These are phyloP conservation scores for Aphelenchoides avenae DNA, from an alignment of 1,140 invertebrate species.

Conservation along the genomic window DNA sequence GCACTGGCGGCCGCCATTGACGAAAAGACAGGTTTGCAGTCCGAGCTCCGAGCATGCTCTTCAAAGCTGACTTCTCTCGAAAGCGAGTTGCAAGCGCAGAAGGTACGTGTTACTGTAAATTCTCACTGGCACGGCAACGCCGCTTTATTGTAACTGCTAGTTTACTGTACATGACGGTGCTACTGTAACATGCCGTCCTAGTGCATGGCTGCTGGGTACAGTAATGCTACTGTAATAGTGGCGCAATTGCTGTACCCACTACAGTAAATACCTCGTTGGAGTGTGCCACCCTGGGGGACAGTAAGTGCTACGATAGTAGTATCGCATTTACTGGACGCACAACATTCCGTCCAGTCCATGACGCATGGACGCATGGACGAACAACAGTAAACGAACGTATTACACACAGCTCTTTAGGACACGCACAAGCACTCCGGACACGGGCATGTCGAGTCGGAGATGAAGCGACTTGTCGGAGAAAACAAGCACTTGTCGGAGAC, in stretches of 20 bases:
- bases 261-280: too few species aligned
- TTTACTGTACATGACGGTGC: background rate
- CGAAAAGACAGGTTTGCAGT: slow-evolving; percentile 42
- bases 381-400: background rate
- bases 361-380: background rate
- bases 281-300: too few species aligned
- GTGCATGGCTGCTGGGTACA: too few species aligned
- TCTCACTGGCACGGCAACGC: too few species aligned
- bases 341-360: slow-evolving; percentile 1
- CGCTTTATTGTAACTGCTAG: too few species aligned
- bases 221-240: too few species aligned
- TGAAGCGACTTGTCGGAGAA: slow-evolving; percentile 17
- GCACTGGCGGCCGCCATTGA: slow-evolving; percentile 38
- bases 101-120: slow-evolving; percentile 4
- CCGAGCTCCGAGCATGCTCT: slow-evolving; percentile 29
- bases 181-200: too few species aligned
- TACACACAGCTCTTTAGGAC: slow-evolving; percentile 4
- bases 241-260: too few species aligned
- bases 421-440: background rate
- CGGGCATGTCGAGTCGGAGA: background rate
- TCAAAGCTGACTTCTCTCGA: background rate
- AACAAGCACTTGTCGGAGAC: slow-evolving; percentile 17
- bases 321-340: slow-evolving; percentile 10
- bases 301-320: background rate
- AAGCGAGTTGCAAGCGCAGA: slow-evolving; percentile 7